Base-by-base conservation (phyloP, 2,797 vertebrate species). In the Nyctalus aviator region DNA sequence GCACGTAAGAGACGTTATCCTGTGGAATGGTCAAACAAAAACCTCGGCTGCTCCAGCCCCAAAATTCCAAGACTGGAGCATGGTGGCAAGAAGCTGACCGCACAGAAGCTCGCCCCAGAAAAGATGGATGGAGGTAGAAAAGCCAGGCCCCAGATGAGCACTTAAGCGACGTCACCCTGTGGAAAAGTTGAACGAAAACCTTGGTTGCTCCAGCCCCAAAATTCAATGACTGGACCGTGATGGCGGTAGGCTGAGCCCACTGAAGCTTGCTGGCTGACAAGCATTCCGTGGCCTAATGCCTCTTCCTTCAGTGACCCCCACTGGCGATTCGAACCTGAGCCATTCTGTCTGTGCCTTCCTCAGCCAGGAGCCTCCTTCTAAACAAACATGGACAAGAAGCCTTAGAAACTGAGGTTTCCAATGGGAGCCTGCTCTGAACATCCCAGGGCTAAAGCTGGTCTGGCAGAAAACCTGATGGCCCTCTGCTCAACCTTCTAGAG, bases 201-300 rank as follows among this genome's bases (percentile, higher is more conserved):
- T 68, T 1, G 57, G 77, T 32, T 93, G 86, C 50, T 8, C 86
- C 55, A 50, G 64, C 2, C 46, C 92, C 79, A 95, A 95, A 84
- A 81, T 90, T 68, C 35, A 0, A 57, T 14, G 1, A 32, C 41
- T 71, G 13, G 55, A 93, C 32, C n/a, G 6, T 3, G 17, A 25
- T 20, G 41, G 30, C 53, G 50, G n/a, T 15, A 90, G 62, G 72
- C 5, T 12, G 21, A 35, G 4, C 6, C 15, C n/a, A 79, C 5
- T 75, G 69, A 88, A 95, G 57, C 93, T 88, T 13, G 21, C 8
- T 84, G 44, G 37, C 11, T 7, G 41, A 88, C 30, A 48, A 13
- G 46, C 15, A 3, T n/a, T 41, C 23, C 79, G 44, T 57, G 68
- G n/a, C 37, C 73, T 37, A 30, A 30, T 27, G 20, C 79, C 48